Base-by-base conservation (phyloP, 2,888 invertebrate species). In the Ornithoptera priamus region DNA sequence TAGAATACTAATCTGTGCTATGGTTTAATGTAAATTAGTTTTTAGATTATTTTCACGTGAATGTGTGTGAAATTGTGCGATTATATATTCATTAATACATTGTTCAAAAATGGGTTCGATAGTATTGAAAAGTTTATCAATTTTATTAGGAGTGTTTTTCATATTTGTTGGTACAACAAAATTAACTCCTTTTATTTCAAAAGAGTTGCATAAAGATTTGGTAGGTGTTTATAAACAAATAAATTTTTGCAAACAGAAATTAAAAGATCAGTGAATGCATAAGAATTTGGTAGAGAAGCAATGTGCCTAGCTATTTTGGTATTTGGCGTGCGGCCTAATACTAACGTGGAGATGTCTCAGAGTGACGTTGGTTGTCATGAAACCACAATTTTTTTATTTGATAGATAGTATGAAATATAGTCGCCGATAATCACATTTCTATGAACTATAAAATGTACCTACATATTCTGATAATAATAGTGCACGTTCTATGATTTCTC, bases 141-240 rank as follows among this genome's bases (percentile, higher is more conserved):
- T 99, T 80, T 94, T 99, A 67, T 93, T 99, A 84, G 99, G 99
- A 72, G 93, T 98, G 80, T 99, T 99, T 93, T 99, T 99, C 88
- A 95, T 99, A 82, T 98, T 99, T 86, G 97, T 98, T 76, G 99
- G 99, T 71, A 95, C 97, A 71, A 96, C 99, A 83, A 99, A 99
- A 93, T 90, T 99, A 74, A 97, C 98, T 73, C 97, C 98, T 75
- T 95, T 96, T 80, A 95, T 99, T 76, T 98, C 97, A 80, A 97
- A 97, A 93, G 99, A 99, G 90, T 94, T 99, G 74, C 98, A 99
- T 88, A 98, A 97, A 94, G 98, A 99, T 93, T 94, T 99, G 96
- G 98, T 98, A 90, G 95, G 96, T 85, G 56, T 22, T 57, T 71
- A 62, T 53, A 62, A 53, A 53, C 53, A 67, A 65, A 65, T 24